Base-by-base conservation (phyloP, 1,140 invertebrate species). In the Thaumatotibia leucotreta region DNA sequence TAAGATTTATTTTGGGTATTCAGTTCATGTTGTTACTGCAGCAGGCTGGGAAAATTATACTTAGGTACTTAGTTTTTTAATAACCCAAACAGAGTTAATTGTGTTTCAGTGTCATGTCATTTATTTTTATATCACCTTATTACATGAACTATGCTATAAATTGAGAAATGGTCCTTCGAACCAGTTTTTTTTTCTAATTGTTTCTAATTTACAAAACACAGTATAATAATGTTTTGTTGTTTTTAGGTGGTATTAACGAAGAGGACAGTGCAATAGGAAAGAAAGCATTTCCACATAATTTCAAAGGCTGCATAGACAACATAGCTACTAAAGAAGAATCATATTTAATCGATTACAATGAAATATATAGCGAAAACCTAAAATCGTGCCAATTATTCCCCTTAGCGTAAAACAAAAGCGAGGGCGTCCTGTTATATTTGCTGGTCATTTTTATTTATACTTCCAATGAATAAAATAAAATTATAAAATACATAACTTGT, bases 291-390 rank as follows among this genome's bases (percentile, higher is more conserved):
- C 82, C 84, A 1, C 63, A 88, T 31, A 91, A 92, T 63, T 92
- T 92, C 63, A 86, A 81, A 69, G 91, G 91, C n/a, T 92, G 91
- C 69, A 85, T 92, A 24, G 89, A 91, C 65, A 75, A 84, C 62
- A 85, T 91, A 54, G 82, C 88, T 11, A 86, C 82, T 1, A 68
- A 74, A n/a, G 78, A 85, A 27, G 67, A 82, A 6, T 72, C 64
- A 0, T 80, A 77, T 61, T 68, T 89, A 22, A 84, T 69, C 10
- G 80, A 91, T 73, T 91, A 86, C 66, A 83, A 82, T 4, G 76
- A 86, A 22, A 73, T 91, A 22, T 90, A 91, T 68, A 90, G 89
- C 72, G 89, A 92, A 77, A 92, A 92, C 68, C 66, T 92, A 49
- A 85, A 85, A 67, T 84, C 85, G 69, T 92, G 91, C 79, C 88